phyloP scores from a whole-genome alignment of 2,113 vertebrate genomes.

The Illadopsis cleaveri region DNA sequence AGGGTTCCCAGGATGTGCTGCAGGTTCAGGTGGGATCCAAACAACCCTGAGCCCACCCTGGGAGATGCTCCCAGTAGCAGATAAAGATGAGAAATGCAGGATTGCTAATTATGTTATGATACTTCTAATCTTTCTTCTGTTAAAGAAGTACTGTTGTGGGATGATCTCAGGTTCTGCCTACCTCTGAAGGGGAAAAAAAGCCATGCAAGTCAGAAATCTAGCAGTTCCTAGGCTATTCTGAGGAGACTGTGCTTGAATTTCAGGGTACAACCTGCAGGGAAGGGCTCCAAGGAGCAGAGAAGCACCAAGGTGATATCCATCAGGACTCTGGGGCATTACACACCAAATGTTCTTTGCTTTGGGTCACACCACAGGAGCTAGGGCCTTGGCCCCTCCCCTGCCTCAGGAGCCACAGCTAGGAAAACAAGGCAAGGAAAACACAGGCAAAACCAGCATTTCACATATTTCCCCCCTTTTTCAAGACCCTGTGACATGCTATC shows the following conservation, averaged over 20 bases:
- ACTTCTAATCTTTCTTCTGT: not conserved
- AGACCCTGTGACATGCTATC: not conserved
- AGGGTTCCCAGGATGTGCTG: not conserved
- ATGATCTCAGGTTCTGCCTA: not conserved
- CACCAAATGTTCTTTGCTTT: not conserved
- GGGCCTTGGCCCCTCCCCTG: not conserved
- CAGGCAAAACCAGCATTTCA: not conserved
- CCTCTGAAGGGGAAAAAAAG: not conserved
- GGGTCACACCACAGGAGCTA: not conserved
- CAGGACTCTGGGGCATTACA: not conserved
- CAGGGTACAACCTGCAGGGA: not conserved
- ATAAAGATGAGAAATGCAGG: not conserved
- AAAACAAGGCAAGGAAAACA: not conserved
- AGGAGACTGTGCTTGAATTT: not conserved
- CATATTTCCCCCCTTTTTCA: not conserved
- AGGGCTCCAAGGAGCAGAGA: not conserved
- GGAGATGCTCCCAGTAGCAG: not conserved
- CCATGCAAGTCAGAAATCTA: not conserved
- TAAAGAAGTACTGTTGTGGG: not conserved
- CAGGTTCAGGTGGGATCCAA: not conserved
- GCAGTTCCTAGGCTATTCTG: accelerated
- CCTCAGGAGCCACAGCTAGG: not conserved
- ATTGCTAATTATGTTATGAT: not conserved
- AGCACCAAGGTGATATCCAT: not conserved
- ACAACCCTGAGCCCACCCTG: not conserved